Evolutionary conservation across 2,113 vertebrate species (phyloP), one percentile per base, ranked within the genome.

Genomic region (Onychorhynchus coronatus): DNA sequence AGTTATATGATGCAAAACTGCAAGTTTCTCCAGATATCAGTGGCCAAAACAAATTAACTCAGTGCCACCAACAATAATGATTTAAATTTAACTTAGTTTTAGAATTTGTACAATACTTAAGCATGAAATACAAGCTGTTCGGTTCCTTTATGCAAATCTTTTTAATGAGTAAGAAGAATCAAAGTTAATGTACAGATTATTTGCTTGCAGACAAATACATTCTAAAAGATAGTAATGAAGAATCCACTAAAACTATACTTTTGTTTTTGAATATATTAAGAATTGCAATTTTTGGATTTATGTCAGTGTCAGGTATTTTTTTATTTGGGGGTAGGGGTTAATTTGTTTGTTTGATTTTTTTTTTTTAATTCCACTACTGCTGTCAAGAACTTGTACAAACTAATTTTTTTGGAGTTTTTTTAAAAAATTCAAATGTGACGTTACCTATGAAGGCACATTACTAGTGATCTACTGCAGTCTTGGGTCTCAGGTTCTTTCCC

Each of bases 221-320:
- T 78, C 19, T 58, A 90, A 58, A 3, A 76, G 18, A 65, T 6
- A 17, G 1, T 30, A 50, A 31, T 37, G 2, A 81, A 90, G 13
- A 82, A 75, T 11, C 5, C 9, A 61, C 13, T 75, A 56, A 46
- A 85, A 50, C 4, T 20, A 31, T 28, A 42, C 14, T 20, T 49
- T 15, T 56, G 2, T 42, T 42, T 27, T 3, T 1, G 44, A 37
- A 84, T 35, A 13, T 14, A 62, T 23, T 47, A 82, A 71, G 55
- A 72, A 65, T 24, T 85, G 22, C 49, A 84, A 10, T 44, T 66
- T 53, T 11, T 28, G 21, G 8, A 70, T 70, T 80, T 73, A 33
- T 3, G 3, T 23, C 25, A 73, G 17, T 14, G 11, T 42, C 5
- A 41, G 15, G 27, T 1, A 0, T 23, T 28, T 21, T 25, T 67